Percentiles rank a stretch among this genome's conserved stretches.
Evolutionary conservation across 2,797 vertebrate genomes (phyloP).

Genomic region (Lerista edwardsae): DNA sequence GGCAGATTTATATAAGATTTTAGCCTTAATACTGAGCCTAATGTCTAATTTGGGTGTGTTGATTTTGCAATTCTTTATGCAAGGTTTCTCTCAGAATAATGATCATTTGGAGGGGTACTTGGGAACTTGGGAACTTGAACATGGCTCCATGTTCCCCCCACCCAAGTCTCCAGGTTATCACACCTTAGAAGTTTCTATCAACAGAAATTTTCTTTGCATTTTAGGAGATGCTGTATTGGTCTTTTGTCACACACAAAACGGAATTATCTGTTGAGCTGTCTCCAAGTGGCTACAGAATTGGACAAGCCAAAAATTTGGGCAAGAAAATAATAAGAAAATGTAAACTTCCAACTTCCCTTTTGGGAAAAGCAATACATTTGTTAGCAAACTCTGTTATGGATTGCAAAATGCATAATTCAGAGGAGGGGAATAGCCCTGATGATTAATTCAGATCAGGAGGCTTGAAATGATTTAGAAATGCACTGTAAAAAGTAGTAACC

Average conservation of each 20-base stretch:
- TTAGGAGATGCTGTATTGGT: neutral
- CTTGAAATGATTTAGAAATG: conserved; percentile 46
- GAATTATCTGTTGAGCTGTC: neutral
- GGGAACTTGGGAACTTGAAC: neutral
- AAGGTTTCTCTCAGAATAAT: no score
- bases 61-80: no score
- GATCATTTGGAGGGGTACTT: neutral
- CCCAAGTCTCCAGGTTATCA: neutral
- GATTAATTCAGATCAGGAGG: conserved; percentile 6
- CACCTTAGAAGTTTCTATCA: conserved; percentile 8
- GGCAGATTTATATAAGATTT: no score
- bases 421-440: conserved; percentile 6
- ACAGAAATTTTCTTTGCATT: conserved; percentile 23
- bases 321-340: neutral
- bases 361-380: conserved; percentile 21
- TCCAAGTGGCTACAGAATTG: neutral
- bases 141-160: no score
- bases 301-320: conserved; percentile 1
- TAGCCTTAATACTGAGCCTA: no score
- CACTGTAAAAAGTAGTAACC: conserved; percentile 17
- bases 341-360: conserved; percentile 7
- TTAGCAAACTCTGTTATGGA: conserved; percentile 27
- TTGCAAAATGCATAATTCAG: conserved; percentile 31
- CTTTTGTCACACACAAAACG: neutral
- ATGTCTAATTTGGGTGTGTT: no score